These are phyloP conservation scores for Callosobruchus maculatus DNA, from an alignment of 2,888 invertebrate species.

Conservation along the genomic window DNA sequence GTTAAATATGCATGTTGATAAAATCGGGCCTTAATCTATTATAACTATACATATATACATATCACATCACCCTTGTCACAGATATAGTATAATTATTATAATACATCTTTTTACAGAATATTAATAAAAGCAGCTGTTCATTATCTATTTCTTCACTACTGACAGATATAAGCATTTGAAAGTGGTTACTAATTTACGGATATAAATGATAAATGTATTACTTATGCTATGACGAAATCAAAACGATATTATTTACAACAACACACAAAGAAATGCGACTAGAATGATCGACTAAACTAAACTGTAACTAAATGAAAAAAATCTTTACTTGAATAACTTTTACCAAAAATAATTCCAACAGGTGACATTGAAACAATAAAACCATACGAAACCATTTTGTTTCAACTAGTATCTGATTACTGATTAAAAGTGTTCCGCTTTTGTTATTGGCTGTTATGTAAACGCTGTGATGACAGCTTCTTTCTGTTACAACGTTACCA, in stretches of 20 bases:
- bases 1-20: no score
- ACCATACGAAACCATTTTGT: not conserved
- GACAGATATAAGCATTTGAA: no score
- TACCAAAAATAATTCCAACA: not conserved
- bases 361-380: not conserved
- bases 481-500: not conserved
- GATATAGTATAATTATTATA: no score
- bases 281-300: not conserved
- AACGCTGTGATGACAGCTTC: not conserved
- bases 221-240: no score
- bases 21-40: no score
- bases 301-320: not conserved
- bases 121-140: no score
- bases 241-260: not conserved
- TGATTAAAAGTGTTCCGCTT: not conserved
- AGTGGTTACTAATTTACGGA: no score
- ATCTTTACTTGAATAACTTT: not conserved
- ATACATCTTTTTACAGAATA: no score
- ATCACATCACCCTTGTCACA: no score
- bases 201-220: no score
- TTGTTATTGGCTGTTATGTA: not conserved
- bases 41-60: no score
- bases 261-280: not conserved
- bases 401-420: not conserved
- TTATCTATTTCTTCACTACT: no score